Percentiles rank a stretch among this genome's conserved stretches.
These are phyloP conservation scores for Mnemiopsis leidyi DNA, from an alignment of 37 sponge, comb jelly and placozoan species.

Conservation along the genomic window DNA sequence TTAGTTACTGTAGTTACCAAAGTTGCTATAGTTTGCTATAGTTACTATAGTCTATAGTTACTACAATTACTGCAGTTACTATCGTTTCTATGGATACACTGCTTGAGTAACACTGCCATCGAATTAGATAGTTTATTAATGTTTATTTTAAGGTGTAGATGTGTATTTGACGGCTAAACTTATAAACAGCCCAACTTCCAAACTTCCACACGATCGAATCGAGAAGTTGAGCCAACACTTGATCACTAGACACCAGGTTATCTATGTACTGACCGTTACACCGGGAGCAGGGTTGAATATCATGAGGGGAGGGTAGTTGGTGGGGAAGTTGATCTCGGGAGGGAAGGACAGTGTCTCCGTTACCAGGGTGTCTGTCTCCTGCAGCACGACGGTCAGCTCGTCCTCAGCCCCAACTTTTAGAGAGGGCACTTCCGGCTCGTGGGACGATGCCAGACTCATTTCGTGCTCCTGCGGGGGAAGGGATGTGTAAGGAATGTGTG, in stretches of 20 bases:
- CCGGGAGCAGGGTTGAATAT: constrained; percentile 59
- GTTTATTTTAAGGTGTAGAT: too few species aligned
- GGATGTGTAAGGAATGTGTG: too few species aligned
- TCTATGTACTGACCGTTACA: constrained; percentile 14
- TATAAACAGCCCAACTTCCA: background rate
- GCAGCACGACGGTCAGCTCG: constrained; percentile 5
- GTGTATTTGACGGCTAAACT: too few species aligned
- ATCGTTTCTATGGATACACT: too few species aligned
- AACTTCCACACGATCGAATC: background rate
- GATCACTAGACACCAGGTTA: too few species aligned
- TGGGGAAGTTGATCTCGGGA: constrained; percentile 15
- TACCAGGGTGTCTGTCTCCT: constrained; percentile 28
- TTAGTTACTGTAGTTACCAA: too few species aligned
- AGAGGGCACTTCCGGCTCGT: background rate
- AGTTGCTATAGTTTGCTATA: too few species aligned
- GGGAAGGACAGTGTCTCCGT: constrained; percentile 39
- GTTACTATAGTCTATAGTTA: too few species aligned
- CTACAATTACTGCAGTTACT: too few species aligned
- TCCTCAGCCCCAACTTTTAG: constrained; percentile 33
- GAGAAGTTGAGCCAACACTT: too few species aligned
- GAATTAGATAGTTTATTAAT: too few species aligned
- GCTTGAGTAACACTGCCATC: too few species aligned
- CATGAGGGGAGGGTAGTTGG: constrained; percentile 56
- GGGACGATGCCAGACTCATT: background rate
- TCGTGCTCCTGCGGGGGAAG: constrained; percentile 34